Base-by-base conservation (phyloP, 2,888 invertebrate species). In the Cabera pusaria region DNA sequence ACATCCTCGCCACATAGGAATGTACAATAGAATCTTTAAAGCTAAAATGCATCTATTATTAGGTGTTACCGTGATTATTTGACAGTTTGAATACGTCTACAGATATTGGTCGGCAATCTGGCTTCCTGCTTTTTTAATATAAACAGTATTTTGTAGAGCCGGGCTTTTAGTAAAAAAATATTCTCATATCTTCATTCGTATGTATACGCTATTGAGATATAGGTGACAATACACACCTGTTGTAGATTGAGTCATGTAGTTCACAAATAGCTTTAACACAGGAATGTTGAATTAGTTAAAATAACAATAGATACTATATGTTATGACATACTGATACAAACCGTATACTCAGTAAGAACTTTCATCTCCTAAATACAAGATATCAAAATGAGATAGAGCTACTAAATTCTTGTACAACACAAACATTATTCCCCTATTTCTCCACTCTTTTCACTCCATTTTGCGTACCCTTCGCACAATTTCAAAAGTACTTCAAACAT, bases 41-140 rank as follows among this genome's bases (percentile, higher is more conserved):
- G 70, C 72, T 51, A 69, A 80, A 73, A 76, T 72, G 69, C 72
- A 69, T 76, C 84, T 86, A 86, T 86, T 84, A 88, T 87, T 83
- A 73, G 85, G 88, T 88, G 88, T 78, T 83, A 86, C 72, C 65
- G 66, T 72, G 78, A 83, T 84, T 86, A 86, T 88, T 87, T 86
- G 88, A 87, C 88, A 87, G 86, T 77, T 88, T 87, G 85, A 88
- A 87, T 83, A 88, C 87, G 86, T 87, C 87, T 85, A 84, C 82
- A 82, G 83, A 84, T 85, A 85, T 86, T 85, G 80, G 66, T 55
- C 55, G 78, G 87, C 86, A 83, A 88, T 87, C 77, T 87, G 88
- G 87, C 74, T 87, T 87, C 85, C 87, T 80, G 84, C 63, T 66
- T 71, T n/a, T n/a, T 72, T 81, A 66, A 73, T 76, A 71, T 87